Evolutionary conservation across 2,888 invertebrate species (phyloP), one percentile per base, ranked within the genome.

Genomic region (Notocelia uddmanniana): DNA sequence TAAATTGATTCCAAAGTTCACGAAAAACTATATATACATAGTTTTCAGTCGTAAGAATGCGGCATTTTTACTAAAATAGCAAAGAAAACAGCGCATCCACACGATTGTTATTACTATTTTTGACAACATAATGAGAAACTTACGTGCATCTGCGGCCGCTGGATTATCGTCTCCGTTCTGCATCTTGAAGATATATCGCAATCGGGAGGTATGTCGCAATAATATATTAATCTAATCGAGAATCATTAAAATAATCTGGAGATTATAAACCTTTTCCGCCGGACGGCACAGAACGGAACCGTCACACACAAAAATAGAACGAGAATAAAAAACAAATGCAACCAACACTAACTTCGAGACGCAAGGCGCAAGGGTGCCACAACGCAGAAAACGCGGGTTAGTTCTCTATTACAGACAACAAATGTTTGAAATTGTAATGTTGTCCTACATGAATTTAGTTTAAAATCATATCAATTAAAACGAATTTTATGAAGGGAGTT

Each of bases 301-400:
- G 93, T 93, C 93, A 93, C 91, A 89, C 93, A 92, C 92, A 91
- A 93, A 93, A 93, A 93, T 93, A 93, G 93, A 93, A 93, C 90
- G 90, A 90, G 92, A 92, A 88, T 91, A 89, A 89, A 91, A 92
- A 92, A 91, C 89, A 90, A 91, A 87, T 88, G 87, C 86, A 83
- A 86, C 89, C 88, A 59, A 59, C 45, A 45, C 59, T 41, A 89
- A 89, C 89, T 80, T 83, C 81, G 79, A 80, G 81, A 79, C 78
- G 77, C 75, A 75, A 76, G 79, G 75, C 75, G 73, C 77, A 83
- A 67, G 69, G 68, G 69, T 79, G 75, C 79, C 81, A 75, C 59
- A 74, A 76, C 70, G 73, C 57, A 59, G 48, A 69, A 60, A 74
- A 74, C 71, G 69, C n/a, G 41, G 68, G 73, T 70, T 23, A 73